A percentile compares a stretch with the other conserved stretches of the same genome.
Conservation (phyloP, 92 coral and sea anemone species). For the Isaurus tuberculatus region DNA sequence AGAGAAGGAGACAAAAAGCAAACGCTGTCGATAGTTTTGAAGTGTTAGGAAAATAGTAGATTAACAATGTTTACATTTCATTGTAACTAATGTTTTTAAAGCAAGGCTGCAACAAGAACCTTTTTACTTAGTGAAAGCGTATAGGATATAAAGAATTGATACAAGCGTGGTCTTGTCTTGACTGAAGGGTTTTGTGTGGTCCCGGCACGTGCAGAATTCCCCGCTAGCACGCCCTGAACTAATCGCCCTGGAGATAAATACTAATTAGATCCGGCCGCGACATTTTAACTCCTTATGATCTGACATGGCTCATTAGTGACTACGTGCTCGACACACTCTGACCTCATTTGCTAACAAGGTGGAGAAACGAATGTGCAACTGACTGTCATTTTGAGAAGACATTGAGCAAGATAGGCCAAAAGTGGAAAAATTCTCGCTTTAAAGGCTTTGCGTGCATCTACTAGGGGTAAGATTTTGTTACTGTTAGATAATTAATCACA, state of each 20-base stretch:
- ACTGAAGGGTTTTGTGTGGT: constrained; percentile 27
- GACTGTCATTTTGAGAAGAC: constrained; percentile 2
- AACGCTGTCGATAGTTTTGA: constrained; percentile 3
- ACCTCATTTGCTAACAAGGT: constrained; percentile 47
- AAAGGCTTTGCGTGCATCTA: not conserved
- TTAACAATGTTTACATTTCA: constrained; percentile 39
- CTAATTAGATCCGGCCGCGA: constrained; percentile 28
- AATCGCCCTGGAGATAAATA: constrained; percentile 11
- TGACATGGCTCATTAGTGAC: constrained; percentile 39
- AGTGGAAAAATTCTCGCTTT: not conserved
- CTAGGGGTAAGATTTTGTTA: constrained; percentile 6
- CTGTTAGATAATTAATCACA: not conserved
- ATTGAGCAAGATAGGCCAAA: not conserved
- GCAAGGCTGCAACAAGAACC: not conserved
- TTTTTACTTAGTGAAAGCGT: not conserved
- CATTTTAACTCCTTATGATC: constrained; percentile 16
- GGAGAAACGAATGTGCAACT: constrained; percentile 13
- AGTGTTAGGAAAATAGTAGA: constrained; percentile 34
- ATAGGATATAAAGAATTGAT: not conserved
- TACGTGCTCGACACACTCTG: constrained; percentile 1
- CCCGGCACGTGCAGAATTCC: constrained; percentile 14
- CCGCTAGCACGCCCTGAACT: constrained; percentile 1
- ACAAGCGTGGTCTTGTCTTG: not conserved
- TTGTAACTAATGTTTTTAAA: constrained; percentile 29
- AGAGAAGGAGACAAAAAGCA: constrained; percentile 15